Evolutionary conservation across 2,888 invertebrate species (phyloP).

Genomic region (Lithophane leautieri): DNA sequence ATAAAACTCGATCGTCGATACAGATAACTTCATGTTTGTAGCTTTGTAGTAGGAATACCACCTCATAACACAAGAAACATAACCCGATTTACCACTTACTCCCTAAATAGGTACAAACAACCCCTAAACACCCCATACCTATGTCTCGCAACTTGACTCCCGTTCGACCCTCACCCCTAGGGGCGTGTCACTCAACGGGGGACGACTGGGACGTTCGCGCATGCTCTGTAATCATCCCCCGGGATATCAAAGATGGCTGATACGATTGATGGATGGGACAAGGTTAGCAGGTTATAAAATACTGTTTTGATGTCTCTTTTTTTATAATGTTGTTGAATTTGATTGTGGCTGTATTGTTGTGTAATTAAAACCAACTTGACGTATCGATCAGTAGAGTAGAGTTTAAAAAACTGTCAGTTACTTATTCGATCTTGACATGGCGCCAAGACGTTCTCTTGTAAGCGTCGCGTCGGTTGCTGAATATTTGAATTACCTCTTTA

Average conservation of each 20-base stretch:
- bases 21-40: neutral
- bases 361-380: neutral
- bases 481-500: neutral
- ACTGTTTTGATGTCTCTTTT: conserved; percentile 21
- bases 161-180: conserved; percentile 69
- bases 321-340: conserved; percentile 11
- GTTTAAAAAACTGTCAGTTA: neutral
- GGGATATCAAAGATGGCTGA: conserved; percentile 82
- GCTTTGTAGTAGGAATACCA: conserved; percentile 11
- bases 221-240: conserved; percentile 82
- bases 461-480: neutral
- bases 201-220: conserved; percentile 76
- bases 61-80: conserved; percentile 5
- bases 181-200: conserved; percentile 82
- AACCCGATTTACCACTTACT: conserved; percentile 34
- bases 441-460: neutral
- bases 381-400: neutral
- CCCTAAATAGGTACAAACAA: conserved; percentile 40
- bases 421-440: neutral
- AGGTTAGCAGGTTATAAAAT: conserved; percentile 52
- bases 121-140: conserved; percentile 44
- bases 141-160: conserved; percentile 66
- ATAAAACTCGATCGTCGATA: neutral
- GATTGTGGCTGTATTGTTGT: neutral
- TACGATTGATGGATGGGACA: conserved; percentile 71